Conservation (phyloP, 2,888 invertebrate genomes). For the Cephalotes varians region DNA sequence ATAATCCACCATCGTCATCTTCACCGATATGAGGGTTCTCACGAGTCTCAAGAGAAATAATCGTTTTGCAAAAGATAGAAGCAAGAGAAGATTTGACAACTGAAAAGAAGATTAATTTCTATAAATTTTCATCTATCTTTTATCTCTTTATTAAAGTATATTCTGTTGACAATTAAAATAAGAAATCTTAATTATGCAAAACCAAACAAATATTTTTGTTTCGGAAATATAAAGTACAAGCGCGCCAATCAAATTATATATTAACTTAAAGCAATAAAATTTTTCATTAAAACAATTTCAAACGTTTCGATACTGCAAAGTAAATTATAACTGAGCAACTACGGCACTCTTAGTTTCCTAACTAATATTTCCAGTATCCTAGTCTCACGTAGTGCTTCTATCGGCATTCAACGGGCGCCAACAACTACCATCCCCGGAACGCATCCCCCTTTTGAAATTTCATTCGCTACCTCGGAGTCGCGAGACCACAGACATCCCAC, state of each 20-base stretch:
- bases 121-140: not conserved
- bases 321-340: not conserved
- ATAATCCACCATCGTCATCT: constrained; percentile 71
- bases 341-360: constrained; percentile 12
- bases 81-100: not conserved
- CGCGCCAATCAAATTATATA: not conserved
- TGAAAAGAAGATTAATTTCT: not conserved
- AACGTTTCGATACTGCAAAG: not conserved
- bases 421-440: constrained; percentile 38
- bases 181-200: not conserved
- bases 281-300: not conserved
- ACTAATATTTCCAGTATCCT: constrained; percentile 42
- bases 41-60: constrained; percentile 29
- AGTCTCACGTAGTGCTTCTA: constrained; percentile 25
- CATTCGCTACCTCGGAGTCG: constrained; percentile 53
- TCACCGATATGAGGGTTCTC: constrained; percentile 41
- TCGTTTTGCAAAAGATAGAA: not conserved
- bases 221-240: not conserved
- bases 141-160: not conserved
- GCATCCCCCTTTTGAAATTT: constrained; percentile 47
- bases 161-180: not conserved
- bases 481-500: constrained; percentile 42
- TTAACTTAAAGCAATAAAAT: not conserved
- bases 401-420: constrained; percentile 40
- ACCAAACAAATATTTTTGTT: not conserved